Percentiles rank a stretch among this genome's conserved stretches.
These are phyloP conservation scores for Aplodontia rufa DNA, from an alignment of 2,113 vertebrate genomes.

Conservation along the genomic window DNA sequence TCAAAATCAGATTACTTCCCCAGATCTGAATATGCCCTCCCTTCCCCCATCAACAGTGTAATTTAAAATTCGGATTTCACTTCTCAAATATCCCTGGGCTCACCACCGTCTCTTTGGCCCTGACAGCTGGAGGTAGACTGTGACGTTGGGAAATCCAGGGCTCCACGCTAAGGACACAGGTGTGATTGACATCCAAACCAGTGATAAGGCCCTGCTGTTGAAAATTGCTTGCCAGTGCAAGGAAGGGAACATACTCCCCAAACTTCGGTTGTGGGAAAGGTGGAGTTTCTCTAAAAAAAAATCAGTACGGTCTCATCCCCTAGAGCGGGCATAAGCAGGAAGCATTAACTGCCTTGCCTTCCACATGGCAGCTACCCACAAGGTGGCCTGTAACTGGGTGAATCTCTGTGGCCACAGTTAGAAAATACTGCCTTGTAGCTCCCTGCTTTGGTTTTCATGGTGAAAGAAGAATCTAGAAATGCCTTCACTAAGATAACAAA, in stretches of 20 bases:
- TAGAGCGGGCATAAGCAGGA: slow-evolving; percentile 10
- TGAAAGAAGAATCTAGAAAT: background rate
- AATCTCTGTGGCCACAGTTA: background rate
- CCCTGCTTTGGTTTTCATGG: background rate
- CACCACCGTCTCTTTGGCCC: background rate
- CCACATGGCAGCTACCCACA: background rate
- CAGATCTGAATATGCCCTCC: slow-evolving; percentile 57
- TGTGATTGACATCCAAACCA: background rate
- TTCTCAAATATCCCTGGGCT: slow-evolving; percentile 24
- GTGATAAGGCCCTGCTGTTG: background rate
- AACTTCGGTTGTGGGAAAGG: background rate
- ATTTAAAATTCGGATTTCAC: slow-evolving; percentile 22
- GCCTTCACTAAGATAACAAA: background rate
- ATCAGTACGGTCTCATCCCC: slow-evolving; percentile 34
- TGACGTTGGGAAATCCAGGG: slow-evolving; percentile 47
- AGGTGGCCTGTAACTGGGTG: background rate
- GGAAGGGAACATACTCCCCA: background rate
- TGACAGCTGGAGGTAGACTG: background rate
- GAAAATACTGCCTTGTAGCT: slow-evolving; percentile 1
- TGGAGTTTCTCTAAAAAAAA: background rate
- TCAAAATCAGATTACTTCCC: slow-evolving; percentile 66
- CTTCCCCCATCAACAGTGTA: slow-evolving; percentile 4
- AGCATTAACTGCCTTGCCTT: slow-evolving; percentile 29
- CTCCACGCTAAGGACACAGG: fast-evolving
- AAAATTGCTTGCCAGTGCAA: background rate